phyloP scores from a whole-genome alignment of 1,140 invertebrate species.

The Notospermus geniculatus region DNA sequence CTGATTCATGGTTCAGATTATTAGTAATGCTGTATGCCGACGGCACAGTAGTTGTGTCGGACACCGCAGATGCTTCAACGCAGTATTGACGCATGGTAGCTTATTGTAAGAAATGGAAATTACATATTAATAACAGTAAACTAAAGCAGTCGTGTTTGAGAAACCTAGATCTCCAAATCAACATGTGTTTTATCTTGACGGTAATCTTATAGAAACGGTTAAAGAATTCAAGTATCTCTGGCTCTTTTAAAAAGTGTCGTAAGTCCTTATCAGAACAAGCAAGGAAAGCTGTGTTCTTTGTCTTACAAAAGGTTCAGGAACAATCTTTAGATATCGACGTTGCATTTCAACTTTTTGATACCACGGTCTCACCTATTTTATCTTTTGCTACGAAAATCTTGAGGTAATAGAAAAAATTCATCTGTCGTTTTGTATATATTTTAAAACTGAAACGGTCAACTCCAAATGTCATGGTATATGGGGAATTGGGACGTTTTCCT shows the following conservation, averaged over 20 bases:
- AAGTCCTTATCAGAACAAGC: too few species aligned
- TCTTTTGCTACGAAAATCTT: not conserved
- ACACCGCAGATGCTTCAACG: not conserved
- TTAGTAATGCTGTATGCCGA: too few species aligned
- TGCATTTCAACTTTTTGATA: not conserved
- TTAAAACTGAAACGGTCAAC: not conserved
- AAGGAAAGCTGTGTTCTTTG: not conserved
- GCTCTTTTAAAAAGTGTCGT: not conserved
- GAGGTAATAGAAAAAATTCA: not conserved
- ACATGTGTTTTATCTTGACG: not conserved
- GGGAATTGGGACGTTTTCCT: not conserved
- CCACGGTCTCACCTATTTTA: not conserved
- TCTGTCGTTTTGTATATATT: not conserved
- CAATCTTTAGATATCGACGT: not conserved
- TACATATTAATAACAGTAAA: not conserved
- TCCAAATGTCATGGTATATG: not conserved
- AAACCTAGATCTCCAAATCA: not conserved
- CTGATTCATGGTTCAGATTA: not conserved
- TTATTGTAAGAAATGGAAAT: not conserved
- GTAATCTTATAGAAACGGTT: not conserved
- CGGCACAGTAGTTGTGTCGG: not conserved
- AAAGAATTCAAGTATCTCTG: not conserved
- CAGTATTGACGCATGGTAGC: not conserved
- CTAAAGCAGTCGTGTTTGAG: not conserved
- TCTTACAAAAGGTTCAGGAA: constrained; percentile 1